A percentile compares a stretch with the other conserved stretches of the same genome.
phyloP scores from a whole-genome alignment of 2,888 invertebrate species.

The Eubasilissa splendida region DNA sequence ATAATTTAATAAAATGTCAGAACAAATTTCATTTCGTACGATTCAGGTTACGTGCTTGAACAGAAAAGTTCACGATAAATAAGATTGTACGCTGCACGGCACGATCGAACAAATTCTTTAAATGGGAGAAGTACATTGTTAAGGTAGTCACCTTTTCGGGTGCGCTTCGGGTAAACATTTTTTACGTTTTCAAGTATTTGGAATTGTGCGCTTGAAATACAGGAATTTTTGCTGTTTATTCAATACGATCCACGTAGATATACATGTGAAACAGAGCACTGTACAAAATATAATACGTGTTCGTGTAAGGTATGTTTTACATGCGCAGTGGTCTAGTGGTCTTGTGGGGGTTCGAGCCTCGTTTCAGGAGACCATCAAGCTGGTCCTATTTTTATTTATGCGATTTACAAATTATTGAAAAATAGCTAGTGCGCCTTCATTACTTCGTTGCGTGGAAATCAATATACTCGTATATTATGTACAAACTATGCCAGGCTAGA shows the following conservation, averaged over 20 bases:
- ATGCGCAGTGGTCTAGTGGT: too few relatives aligned
- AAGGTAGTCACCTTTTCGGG: slow-evolving; percentile 5
- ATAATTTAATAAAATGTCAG: slow-evolving; percentile 7
- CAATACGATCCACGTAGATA: neutral
- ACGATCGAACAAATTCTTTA: slow-evolving; percentile 12
- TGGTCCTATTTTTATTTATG: too few relatives aligned
- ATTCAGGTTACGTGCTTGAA: slow-evolving; percentile 17
- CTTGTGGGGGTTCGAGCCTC: too few relatives aligned
- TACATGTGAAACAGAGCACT: too few relatives aligned
- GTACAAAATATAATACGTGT: too few relatives aligned
- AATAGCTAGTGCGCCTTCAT: too few relatives aligned
- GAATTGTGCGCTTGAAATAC: neutral
- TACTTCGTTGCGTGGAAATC: too few relatives aligned
- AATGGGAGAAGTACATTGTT: slow-evolving; percentile 4
- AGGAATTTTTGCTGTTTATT: neutral
- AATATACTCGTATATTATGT: too few relatives aligned
- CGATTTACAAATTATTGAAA: too few relatives aligned
- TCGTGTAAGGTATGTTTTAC: too few relatives aligned
- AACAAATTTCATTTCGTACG: neutral
- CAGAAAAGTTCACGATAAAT: slow-evolving; percentile 12
- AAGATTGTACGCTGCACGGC: slow-evolving; percentile 1
- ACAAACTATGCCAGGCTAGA: too few relatives aligned
- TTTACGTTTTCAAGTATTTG: slow-evolving; percentile 22
- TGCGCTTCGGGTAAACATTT: slow-evolving; percentile 18
- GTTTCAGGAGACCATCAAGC: too few relatives aligned